A percentile compares a stretch with the other conserved stretches of the same genome.
Conservation (phyloP, 2,113 vertebrate genomes). For the Phoxinus phoxinus region DNA sequence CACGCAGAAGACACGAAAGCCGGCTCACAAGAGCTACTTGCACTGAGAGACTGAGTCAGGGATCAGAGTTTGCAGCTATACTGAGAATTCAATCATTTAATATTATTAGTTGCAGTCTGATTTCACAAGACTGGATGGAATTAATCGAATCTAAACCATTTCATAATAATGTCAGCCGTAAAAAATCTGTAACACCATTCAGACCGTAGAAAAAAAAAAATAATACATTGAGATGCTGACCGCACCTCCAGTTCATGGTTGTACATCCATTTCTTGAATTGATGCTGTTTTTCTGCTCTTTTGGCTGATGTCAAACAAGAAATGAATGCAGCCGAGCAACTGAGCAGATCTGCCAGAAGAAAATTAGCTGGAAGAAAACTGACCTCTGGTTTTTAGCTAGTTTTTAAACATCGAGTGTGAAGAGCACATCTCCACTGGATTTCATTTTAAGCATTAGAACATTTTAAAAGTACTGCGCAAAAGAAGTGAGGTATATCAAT, state of each 20-base stretch:
- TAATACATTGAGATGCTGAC: background rate
- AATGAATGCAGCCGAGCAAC: background rate
- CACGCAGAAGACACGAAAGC: slow-evolving; percentile 30
- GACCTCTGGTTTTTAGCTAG: background rate
- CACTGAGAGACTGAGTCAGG: background rate
- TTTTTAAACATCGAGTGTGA: background rate
- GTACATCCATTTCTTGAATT: background rate
- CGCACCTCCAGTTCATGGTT: background rate
- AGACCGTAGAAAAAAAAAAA: background rate
- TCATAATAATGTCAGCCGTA: background rate
- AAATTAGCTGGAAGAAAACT: background rate
- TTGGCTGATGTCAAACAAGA: slow-evolving; percentile 1
- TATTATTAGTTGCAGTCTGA: background rate
- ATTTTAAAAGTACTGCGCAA: background rate
- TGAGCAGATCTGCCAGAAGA: background rate
- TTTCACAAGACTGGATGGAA: background rate
- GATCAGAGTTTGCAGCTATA: background rate
- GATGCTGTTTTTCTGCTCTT: background rate
- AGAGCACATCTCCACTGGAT: background rate
- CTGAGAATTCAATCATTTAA: background rate
- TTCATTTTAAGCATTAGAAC: background rate
- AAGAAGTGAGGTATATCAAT: background rate
- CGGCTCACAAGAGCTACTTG: background rate
- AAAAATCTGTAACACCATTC: background rate
- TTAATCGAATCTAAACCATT: background rate